phyloP scores from a whole-genome alignment of 2,113 vertebrate species.

The Trachemys scripta region DNA sequence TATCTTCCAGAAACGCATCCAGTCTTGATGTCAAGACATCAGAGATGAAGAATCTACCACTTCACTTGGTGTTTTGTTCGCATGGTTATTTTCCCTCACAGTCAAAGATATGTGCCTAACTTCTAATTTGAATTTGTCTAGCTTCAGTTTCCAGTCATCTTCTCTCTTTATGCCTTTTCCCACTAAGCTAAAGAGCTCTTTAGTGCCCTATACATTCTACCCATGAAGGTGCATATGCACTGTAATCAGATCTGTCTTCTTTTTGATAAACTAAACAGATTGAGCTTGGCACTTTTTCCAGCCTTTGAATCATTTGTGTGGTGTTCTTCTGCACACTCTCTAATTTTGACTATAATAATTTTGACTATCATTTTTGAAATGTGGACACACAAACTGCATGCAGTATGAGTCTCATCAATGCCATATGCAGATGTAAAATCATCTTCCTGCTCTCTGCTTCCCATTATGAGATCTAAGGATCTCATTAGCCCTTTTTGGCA shows the following conservation, averaged over 20 bases:
- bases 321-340: neutral
- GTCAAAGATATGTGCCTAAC: neutral
- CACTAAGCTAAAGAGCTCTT: neutral
- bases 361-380: neutral
- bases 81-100: neutral
- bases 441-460: too few relatives aligned
- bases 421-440: neutral
- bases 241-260: neutral
- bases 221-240: neutral
- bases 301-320: neutral
- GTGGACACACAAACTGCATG: neutral
- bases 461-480: too few relatives aligned
- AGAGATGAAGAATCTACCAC: neutral
- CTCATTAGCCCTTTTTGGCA: too few relatives aligned
- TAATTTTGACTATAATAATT: neutral
- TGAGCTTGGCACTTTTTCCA: slow-evolving; percentile 11
- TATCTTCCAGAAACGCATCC: neutral
- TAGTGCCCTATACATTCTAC: neutral
- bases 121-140: neutral
- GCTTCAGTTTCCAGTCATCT: neutral
- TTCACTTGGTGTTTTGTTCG: neutral
- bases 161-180: neutral
- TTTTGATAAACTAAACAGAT: neutral
- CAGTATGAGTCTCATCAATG: neutral
- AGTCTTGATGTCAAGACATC: neutral